phyloP scores from a whole-genome alignment of 2,797 vertebrate species.

The Champsocephalus gunnari region DNA sequence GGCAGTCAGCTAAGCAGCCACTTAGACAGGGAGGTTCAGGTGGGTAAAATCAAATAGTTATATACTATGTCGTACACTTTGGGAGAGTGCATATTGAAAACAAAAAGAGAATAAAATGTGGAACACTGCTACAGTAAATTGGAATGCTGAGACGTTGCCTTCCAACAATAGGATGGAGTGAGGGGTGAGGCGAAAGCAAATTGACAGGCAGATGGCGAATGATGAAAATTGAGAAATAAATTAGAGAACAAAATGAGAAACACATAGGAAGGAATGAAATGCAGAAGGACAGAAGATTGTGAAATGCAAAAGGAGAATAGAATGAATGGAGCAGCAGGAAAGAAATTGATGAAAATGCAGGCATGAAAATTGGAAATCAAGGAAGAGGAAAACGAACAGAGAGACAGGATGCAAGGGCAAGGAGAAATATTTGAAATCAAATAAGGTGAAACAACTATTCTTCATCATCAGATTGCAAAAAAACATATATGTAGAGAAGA shows the following conservation, averaged over 20 bases:
- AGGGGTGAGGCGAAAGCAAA: conserved; percentile 62
- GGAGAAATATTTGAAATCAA: conserved; percentile 37
- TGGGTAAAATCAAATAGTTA: conserved; percentile 74
- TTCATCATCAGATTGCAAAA: conserved; percentile 43
- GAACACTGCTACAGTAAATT: conserved; percentile 58
- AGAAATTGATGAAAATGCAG: conserved; percentile 53
- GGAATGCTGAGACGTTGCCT: conserved; percentile 37
- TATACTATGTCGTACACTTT: conserved; percentile 58
- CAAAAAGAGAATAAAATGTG: conserved; percentile 37
- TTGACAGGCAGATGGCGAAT: conserved; percentile 68
- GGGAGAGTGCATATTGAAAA: conserved; percentile 61
- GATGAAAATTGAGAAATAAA: conserved; percentile 75
- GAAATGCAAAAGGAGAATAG: conserved; percentile 46
- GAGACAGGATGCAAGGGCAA: conserved; percentile 25
- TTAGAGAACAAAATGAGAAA: conserved; percentile 69
- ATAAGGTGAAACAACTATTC: conserved; percentile 52
- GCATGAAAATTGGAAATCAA: conserved; percentile 58
- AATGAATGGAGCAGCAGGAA: conserved; percentile 49
- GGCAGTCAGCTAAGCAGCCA: conserved; percentile 75
- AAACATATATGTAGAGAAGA: conserved; percentile 53
- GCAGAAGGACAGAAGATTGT: conserved; percentile 49
- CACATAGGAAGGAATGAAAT: conserved; percentile 58
- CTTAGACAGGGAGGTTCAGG: conserved; percentile 71
- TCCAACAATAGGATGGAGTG: conserved; percentile 51
- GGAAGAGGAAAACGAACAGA: conserved; percentile 26